A percentile compares a stretch with the other conserved stretches of the same genome.
These are phyloP conservation scores for Rhinatrema bivittatum DNA, from an alignment of 2,797 vertebrate species.

Conservation along the genomic window DNA sequence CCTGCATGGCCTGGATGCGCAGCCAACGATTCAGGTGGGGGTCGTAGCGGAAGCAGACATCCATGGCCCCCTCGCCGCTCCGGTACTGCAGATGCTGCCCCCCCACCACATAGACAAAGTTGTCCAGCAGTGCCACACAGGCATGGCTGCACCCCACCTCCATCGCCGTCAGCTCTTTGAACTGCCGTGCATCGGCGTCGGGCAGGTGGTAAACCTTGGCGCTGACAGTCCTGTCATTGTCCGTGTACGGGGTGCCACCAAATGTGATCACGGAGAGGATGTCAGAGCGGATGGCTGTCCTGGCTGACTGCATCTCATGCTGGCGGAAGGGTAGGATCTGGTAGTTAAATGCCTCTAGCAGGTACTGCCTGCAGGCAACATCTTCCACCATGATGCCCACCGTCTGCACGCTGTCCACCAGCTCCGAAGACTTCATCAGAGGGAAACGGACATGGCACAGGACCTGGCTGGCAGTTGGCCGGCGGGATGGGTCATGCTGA, in stretches of 20 bases:
- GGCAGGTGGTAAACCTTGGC: conserved; percentile 77
- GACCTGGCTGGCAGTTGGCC: conserved; percentile 68
- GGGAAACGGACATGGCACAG: conserved; percentile 92
- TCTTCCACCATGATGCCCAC: conserved; percentile 96
- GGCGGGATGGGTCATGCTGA: conserved; percentile 68
- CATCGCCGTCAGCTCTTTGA: conserved; percentile 86
- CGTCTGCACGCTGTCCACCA: conserved; percentile 92
- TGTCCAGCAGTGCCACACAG: conserved; percentile 84
- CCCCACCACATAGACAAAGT: conserved; percentile 87
- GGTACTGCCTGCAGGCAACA: conserved; percentile 79
- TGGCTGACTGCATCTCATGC: conserved; percentile 87
- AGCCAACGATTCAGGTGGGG: conserved; percentile 88
- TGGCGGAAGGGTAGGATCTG: conserved; percentile 94
- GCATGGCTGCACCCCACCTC: conserved; percentile 87
- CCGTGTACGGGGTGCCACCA: conserved; percentile 90
- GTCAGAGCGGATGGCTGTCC: conserved; percentile 81
- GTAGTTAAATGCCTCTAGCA: conserved; percentile 95
- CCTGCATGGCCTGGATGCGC: conserved; percentile 85
- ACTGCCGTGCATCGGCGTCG: conserved; percentile 67
- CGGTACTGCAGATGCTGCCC: conserved; percentile 94
- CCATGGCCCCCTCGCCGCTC: conserved; percentile 88
- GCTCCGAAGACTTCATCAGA: conserved; percentile 86
- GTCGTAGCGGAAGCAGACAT: conserved; percentile 82
- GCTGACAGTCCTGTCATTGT: conserved; percentile 87
- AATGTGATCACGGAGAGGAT: conserved; percentile 80